Conservation (phyloP, 2,888 invertebrate genomes). For the Eupsilia transversa region DNA sequence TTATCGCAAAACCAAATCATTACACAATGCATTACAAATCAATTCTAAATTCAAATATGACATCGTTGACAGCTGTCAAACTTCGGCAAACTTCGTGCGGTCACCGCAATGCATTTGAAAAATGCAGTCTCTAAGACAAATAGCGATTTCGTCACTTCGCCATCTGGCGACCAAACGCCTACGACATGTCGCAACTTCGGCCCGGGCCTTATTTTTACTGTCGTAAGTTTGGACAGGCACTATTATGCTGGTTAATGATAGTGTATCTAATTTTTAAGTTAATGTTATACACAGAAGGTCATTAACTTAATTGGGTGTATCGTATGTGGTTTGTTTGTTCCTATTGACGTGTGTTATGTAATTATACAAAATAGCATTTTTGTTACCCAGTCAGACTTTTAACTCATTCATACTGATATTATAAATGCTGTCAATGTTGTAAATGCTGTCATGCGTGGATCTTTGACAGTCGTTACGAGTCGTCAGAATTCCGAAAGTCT, state of each 20-base stretch:
- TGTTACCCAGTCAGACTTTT: background rate
- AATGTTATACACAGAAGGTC: constrained; percentile 46
- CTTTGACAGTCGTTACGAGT: too few species aligned
- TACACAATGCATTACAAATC: constrained; percentile 38
- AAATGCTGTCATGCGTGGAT: too few species aligned
- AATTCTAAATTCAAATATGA: constrained; percentile 51
- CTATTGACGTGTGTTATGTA: background rate
- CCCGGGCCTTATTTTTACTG: constrained; percentile 69
- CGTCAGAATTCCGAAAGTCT: too few species aligned
- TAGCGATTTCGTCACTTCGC: constrained; percentile 72
- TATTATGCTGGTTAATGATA: constrained; percentile 64
- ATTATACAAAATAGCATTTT: background rate
- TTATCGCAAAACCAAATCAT: constrained; percentile 26
- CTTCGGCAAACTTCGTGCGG: constrained; percentile 52
- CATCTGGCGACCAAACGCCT: constrained; percentile 79
- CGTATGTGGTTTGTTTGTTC: constrained; percentile 17
- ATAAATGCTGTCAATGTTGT: too few species aligned
- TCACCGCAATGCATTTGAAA: constrained; percentile 65
- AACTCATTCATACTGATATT: background rate
- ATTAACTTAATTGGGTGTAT: constrained; percentile 40
- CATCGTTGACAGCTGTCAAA: constrained; percentile 70
- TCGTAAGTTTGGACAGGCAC: constrained; percentile 64
- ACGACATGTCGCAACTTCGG: constrained; percentile 66
- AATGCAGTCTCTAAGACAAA: constrained; percentile 69
- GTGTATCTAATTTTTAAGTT: constrained; percentile 63